A percentile compares a stretch with the other conserved stretches of the same genome.
phyloP scores from a whole-genome alignment of 2,797 vertebrate species.

The Esox masquinongy region DNA sequence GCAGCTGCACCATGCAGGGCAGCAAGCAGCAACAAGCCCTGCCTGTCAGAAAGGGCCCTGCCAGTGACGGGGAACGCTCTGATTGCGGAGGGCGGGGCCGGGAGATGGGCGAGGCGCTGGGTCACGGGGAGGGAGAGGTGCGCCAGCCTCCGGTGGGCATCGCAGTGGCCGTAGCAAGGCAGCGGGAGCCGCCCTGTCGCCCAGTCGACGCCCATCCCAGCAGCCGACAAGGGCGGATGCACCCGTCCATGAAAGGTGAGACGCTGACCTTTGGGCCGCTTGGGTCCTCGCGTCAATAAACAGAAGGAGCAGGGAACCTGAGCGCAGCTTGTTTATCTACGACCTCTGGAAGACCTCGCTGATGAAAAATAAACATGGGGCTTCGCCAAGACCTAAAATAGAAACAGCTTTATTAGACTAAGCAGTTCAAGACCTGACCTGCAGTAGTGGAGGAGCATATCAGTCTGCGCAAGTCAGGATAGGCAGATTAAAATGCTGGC shows the following conservation, averaged over 20 bases:
- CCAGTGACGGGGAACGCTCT: conserved; percentile 80
- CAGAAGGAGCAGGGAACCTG: conserved; percentile 11
- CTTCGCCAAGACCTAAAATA: conserved; percentile 23
- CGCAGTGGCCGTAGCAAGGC: conserved; percentile 90
- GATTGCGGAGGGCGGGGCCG: conserved; percentile 87
- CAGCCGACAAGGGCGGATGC: conserved; percentile 79
- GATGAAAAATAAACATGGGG: conserved; percentile 29
- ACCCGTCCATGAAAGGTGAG: conserved; percentile 76
- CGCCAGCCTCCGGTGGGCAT: conserved; percentile 95
- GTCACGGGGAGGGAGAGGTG: conserved; percentile 86
- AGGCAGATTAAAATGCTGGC: too few relatives aligned
- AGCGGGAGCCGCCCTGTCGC: conserved; percentile 86
- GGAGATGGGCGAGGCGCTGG: conserved; percentile 72
- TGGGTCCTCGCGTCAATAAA: conserved; percentile 17
- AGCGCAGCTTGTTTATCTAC: conserved; percentile 32
- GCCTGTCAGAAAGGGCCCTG: conserved; percentile 76
- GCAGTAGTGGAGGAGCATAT: not conserved
- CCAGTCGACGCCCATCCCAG: conserved; percentile 73
- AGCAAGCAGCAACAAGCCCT: conserved; percentile 66
- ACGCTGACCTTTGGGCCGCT: not conserved
- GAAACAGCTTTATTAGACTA: conserved; percentile 26
- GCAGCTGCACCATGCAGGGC: conserved; percentile 86
- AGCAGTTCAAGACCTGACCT: conserved; percentile 27
- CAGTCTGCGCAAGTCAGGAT: not conserved
- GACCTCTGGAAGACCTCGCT: conserved; percentile 34